Evolutionary conservation across 2,797 vertebrate genomes (phyloP).

Genomic region (Karalla daura): DNA sequence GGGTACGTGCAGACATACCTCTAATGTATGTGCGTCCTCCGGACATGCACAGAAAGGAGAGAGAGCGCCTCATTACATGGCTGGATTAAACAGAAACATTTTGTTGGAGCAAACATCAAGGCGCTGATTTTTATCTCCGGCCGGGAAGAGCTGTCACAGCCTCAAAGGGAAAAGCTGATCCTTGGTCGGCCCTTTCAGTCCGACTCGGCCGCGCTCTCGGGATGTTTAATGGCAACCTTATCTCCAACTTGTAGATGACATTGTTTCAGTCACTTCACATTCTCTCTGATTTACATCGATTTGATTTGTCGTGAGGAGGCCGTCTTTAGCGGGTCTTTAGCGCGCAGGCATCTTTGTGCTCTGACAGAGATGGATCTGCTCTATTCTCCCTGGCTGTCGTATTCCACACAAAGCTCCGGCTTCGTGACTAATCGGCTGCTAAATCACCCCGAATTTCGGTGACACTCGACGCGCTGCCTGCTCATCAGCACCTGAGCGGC

Average conservation of each 20-base stretch:
- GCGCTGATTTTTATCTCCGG: slow-evolving; percentile 59
- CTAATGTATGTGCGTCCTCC: slow-evolving; percentile 3
- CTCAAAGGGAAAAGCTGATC: slow-evolving; percentile 58
- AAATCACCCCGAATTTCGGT: slow-evolving; percentile 58
- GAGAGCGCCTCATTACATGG: slow-evolving; percentile 62
- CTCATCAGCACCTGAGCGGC: slow-evolving; percentile 62
- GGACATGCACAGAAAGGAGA: slow-evolving; percentile 13
- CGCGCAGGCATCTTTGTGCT: slow-evolving; percentile 37
- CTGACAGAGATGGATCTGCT: slow-evolving; percentile 67
- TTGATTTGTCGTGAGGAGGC: slow-evolving; percentile 48
- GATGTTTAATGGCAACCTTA: slow-evolving; percentile 58
- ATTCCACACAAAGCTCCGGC: slow-evolving; percentile 35
- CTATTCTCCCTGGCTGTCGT: slow-evolving; percentile 49
- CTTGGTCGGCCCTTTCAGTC: slow-evolving; percentile 54
- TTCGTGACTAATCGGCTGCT: slow-evolving; percentile 64
- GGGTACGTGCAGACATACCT: slow-evolving; percentile 24
- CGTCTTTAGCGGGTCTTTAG: slow-evolving; percentile 20
- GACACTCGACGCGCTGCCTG: slow-evolving; percentile 54
- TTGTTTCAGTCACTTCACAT: slow-evolving; percentile 69
- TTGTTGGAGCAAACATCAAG: slow-evolving; percentile 66
- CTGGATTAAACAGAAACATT: slow-evolving; percentile 68
- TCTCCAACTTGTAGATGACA: slow-evolving; percentile 57
- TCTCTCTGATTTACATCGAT: slow-evolving; percentile 54
- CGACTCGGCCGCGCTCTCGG: slow-evolving; percentile 2
- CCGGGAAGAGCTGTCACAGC: slow-evolving; percentile 49